Evolutionary conservation across 1,140 invertebrate species (phyloP).

Genomic region (Globodera rostochiensis): DNA sequence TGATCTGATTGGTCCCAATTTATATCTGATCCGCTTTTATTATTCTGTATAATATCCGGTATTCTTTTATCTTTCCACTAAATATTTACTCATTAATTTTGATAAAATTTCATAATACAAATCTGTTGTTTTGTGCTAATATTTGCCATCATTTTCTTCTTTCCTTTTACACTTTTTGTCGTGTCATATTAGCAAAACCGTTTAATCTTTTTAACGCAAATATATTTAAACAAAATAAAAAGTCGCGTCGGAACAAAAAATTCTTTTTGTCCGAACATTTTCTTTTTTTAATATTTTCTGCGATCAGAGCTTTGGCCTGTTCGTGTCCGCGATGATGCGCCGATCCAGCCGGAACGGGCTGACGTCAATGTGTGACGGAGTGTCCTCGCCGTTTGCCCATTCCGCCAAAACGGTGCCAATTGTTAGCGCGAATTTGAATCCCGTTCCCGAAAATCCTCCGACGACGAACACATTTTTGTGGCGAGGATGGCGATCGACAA

Average conservation of each 20-base stretch:
- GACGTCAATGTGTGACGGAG: slow-evolving; percentile 13
- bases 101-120: too few species aligned
- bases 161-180: too few species aligned
- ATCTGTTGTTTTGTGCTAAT: too few species aligned
- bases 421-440: slow-evolving; percentile 54
- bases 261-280: not conserved
- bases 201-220: too few species aligned
- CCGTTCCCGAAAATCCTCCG: slow-evolving; percentile 57
- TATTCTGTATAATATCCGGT: too few species aligned
- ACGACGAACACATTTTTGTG: slow-evolving; percentile 50
- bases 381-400: slow-evolving; percentile 30
- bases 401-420: slow-evolving; percentile 49
- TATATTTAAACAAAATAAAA: not conserved
- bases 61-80: too few species aligned
- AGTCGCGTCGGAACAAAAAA: not conserved
- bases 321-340: slow-evolving; percentile 2
- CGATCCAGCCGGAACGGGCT: slow-evolving; percentile 10
- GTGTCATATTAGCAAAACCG: too few species aligned
- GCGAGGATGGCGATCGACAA: slow-evolving; percentile 49
- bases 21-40: too few species aligned
- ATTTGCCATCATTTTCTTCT: too few species aligned
- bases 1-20: too few species aligned
- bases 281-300: not conserved
- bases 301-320: slow-evolving; percentile 1
- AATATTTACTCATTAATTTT: too few species aligned